These are phyloP conservation scores for Drosophila meridiana DNA, from an alignment of 2,888 invertebrate genomes.

Conservation along the genomic window DNA sequence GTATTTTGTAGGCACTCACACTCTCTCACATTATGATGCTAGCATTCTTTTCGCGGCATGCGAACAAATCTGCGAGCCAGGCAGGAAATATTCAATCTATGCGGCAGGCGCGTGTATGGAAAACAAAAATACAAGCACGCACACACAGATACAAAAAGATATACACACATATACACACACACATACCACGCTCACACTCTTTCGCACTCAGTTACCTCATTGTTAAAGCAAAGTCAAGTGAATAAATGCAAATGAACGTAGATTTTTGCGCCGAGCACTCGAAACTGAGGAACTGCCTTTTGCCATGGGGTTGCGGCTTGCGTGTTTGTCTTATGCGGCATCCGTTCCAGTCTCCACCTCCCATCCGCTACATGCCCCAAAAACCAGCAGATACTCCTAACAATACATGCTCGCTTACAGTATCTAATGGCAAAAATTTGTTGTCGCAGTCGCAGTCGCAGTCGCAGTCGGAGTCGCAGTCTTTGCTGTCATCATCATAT, in stretches of 20 bases:
- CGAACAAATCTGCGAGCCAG: conserved; percentile 60
- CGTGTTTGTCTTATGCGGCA: conserved; percentile 41
- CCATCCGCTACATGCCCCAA: neutral
- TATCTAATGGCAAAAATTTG: conserved; percentile 76
- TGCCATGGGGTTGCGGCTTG: conserved; percentile 20
- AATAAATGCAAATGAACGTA: conserved; percentile 75
- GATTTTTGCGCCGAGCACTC: conserved; percentile 18
- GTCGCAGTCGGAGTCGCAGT: conserved; percentile 50
- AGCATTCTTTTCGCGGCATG: conserved; percentile 39
- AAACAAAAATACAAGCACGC: conserved; percentile 29
- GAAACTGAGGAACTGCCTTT: conserved; percentile 20
- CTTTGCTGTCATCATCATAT: conserved; percentile 77
- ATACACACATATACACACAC: neutral
- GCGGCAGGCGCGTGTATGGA: conserved; percentile 57
- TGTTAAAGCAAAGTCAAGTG: conserved; percentile 79
- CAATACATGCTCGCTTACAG: conserved; percentile 72
- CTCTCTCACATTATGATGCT: neutral
- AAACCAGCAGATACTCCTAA: conserved; percentile 40
- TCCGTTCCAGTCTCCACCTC: neutral
- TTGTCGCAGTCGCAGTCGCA: conserved; percentile 59
- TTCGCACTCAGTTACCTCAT: conserved; percentile 52
- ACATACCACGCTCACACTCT: neutral
- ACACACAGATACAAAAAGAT: neutral
- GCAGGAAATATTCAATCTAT: conserved; percentile 78
- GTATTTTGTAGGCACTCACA: conserved; percentile 9